A percentile compares a stretch with the other conserved stretches of the same genome.
Conservation (phyloP, 2,797 vertebrate species). For the Sphenopsis melanotis region DNA sequence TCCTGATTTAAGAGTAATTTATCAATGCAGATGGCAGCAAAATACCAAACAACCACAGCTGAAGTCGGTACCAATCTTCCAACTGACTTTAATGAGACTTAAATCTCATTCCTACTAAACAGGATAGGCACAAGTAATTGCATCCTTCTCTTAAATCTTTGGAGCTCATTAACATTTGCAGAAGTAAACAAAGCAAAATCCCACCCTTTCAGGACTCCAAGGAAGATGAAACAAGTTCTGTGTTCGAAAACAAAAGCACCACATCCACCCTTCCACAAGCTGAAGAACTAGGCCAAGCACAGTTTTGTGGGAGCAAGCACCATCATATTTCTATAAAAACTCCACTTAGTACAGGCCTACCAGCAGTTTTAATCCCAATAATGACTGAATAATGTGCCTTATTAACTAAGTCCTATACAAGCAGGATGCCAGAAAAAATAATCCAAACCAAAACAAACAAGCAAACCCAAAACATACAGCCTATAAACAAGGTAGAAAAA, state of each 20-base stretch:
- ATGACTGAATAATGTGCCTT: background rate
- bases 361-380: background rate
- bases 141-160: constrained; percentile 9
- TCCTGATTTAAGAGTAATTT: background rate
- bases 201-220: background rate
- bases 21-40: background rate
- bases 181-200: constrained; percentile 18
- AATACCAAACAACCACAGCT: background rate
- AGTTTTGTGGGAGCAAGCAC: background rate
- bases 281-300: background rate
- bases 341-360: background rate
- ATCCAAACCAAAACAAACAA: background rate
- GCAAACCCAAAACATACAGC: background rate
- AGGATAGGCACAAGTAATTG: constrained; percentile 17
- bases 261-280: background rate
- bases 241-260: background rate
- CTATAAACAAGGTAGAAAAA: background rate
- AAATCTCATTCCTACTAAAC: constrained; percentile 23
- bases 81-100: constrained; percentile 4
- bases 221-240: background rate
- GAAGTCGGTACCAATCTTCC: constrained; percentile 1
- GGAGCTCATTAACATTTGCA: background rate
- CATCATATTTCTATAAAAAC: background rate
- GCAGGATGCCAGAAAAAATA: background rate
- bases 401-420: background rate